phyloP scores from a whole-genome alignment of 2,888 invertebrate species.

The Chrysolina haemoptera region DNA sequence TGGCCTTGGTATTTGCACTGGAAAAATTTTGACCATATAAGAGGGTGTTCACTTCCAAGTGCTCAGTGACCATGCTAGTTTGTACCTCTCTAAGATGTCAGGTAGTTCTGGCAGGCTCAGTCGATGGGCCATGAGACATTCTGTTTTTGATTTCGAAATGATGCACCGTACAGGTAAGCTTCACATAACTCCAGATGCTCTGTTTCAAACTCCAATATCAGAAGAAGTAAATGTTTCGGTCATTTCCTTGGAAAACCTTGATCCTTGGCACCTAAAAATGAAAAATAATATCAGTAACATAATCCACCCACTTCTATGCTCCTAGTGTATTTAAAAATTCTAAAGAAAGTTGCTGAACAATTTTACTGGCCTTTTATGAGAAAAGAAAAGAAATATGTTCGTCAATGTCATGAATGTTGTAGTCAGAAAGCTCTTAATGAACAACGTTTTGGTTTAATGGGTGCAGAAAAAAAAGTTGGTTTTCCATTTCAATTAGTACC shows the following conservation, averaged over 20 bases:
- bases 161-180: slow-evolving; percentile 40
- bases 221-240: slow-evolving; percentile 16
- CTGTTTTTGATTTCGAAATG: slow-evolving; percentile 41
- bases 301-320: neutral
- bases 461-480: neutral
- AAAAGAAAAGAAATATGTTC: neutral
- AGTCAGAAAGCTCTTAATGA: neutral
- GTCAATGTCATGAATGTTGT: slow-evolving; percentile 6
- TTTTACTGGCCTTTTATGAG: neutral
- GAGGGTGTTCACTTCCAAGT: slow-evolving; percentile 20
- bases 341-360: slow-evolving; percentile 1
- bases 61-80: slow-evolving; percentile 25
- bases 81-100: neutral
- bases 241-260: slow-evolving; percentile 25
- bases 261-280: slow-evolving; percentile 29
- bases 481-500: slow-evolving; percentile 13
- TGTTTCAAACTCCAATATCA: slow-evolving; percentile 21
- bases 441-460: slow-evolving; percentile 8
- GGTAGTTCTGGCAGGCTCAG: slow-evolving; percentile 6
- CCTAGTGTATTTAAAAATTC: neutral
- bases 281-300: slow-evolving; percentile 27
- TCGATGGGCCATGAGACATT: slow-evolving; percentile 28
- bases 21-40: slow-evolving; percentile 36
- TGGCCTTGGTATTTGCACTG: slow-evolving; percentile 42
- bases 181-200: slow-evolving; percentile 36